Evolutionary conservation across 2,888 invertebrate species (phyloP), one percentile per base, ranked within the genome.

Genomic region (Aleiodes alternator): DNA sequence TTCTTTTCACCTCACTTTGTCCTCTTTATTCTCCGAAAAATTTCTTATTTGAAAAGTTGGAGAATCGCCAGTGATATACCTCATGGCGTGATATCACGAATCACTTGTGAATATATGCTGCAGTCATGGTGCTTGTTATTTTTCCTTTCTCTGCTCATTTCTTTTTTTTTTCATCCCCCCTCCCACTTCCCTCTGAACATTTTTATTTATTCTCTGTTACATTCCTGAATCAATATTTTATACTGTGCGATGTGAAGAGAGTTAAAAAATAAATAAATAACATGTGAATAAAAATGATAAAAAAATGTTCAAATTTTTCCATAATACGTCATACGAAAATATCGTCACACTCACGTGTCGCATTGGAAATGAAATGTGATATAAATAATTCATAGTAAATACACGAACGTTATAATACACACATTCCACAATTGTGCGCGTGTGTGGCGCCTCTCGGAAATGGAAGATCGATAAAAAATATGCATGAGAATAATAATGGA

Each of bases 1-100:
- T 23, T 11, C n/a, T 73, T 70, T 69, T 76, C 38, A 56, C 23
- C n/a, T 43, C 43, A 34, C 7, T 69, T 16, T 53, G 53, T 34
- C 31, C 53, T 59, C 57, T 69, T 50, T 23, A 50, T 55, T 23
- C 48, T 64, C 12, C 7, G 16, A 38, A 61, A 34, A n/a, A 8
- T 14, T 23, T 9, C 43, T 48, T 23, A 16, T 64, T 23, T 64
- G 48, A 80, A 80, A 80, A 82, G 79, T 82, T 85, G 83, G 82
- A 83, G 77, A 77, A 79, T 76, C 76, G 82, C 82, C 84, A 85
- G 81, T 79, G 73, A 50, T 34, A 78, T 78, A 78, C 77, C 77
- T 80, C 77, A 74, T 50, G 43, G 55, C 43, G n/a, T 29, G 43
- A 16, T 72, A 72, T 72, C 57, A 72, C 72, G 72, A 66, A 66